Percentiles rank a stretch among this genome's conserved stretches.
These are phyloP conservation scores for Cephus pygmeus DNA, from an alignment of 2,888 invertebrate species.

Conservation along the genomic window DNA sequence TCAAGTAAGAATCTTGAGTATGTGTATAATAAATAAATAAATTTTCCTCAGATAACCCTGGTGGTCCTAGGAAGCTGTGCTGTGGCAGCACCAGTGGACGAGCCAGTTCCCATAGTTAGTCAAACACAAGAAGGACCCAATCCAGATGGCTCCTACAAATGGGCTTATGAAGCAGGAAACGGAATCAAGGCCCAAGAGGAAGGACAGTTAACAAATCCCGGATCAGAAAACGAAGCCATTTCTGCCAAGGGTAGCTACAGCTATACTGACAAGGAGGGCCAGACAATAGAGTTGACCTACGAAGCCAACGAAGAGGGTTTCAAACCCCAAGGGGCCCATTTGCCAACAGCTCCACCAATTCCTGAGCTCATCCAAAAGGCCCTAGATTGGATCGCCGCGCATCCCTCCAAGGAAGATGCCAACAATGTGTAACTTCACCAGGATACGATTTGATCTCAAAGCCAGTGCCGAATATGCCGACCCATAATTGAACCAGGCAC, in stretches of 20 bases:
- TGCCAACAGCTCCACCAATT: constrained; percentile 63
- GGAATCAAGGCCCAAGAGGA: constrained; percentile 65
- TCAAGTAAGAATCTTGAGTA: not conserved
- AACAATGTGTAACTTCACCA: constrained; percentile 22
- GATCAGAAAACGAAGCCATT: constrained; percentile 53
- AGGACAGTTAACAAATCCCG: constrained; percentile 58
- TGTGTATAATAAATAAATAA: not conserved
- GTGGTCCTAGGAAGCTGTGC: constrained; percentile 39
- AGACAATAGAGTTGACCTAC: constrained; percentile 59
- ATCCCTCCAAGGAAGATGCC: constrained; percentile 44
- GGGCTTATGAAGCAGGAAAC: constrained; percentile 65
- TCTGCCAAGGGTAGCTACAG: constrained; percentile 60
- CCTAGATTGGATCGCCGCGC: constrained; percentile 54
- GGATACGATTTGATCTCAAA: not conserved
- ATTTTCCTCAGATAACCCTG: constrained; percentile 38
- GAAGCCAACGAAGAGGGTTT: constrained; percentile 65
- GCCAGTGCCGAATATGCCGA: not conserved
- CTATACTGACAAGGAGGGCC: constrained; percentile 62
- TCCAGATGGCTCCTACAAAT: constrained; percentile 59
- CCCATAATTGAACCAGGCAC: not conserved
- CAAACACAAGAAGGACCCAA: constrained; percentile 58
- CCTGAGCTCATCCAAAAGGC: constrained; percentile 61
- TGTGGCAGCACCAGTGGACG: constrained; percentile 37
- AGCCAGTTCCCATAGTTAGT: constrained; percentile 55
- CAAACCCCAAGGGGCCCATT: constrained; percentile 61